A percentile compares a stretch with the other conserved stretches of the same genome.
phyloP scores from a whole-genome alignment of 1,140 invertebrate genomes.

The Lucilia cuprina region DNA sequence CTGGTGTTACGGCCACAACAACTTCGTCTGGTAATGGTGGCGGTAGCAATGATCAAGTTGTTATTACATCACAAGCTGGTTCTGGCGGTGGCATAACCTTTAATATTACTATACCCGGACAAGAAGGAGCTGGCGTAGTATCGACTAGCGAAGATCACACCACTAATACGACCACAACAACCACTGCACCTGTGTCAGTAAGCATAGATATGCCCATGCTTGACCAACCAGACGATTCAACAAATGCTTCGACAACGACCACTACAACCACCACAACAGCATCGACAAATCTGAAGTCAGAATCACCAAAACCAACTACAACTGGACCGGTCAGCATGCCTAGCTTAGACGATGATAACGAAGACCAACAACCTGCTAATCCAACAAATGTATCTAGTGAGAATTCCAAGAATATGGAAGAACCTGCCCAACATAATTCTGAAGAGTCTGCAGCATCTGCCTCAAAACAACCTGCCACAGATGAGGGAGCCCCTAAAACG shows the following conservation, averaged over 20 bases:
- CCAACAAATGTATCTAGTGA: not conserved
- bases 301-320: conserved; percentile 42
- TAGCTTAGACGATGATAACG: conserved; percentile 59
- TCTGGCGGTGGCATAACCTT: conserved; percentile 61
- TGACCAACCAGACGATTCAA: conserved; percentile 55
- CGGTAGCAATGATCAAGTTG: conserved; percentile 47
- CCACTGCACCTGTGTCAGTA: conserved; percentile 54
- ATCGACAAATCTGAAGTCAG: not conserved
- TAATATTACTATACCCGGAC: conserved; percentile 60
- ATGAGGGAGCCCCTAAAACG: not conserved
- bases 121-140: conserved; percentile 43
- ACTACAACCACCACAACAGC: not conserved
- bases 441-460: not conserved
- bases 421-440: not conserved
- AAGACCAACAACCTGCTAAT: conserved; percentile 24
- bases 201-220: conserved; percentile 61
- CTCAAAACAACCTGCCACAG: conserved; percentile 38
- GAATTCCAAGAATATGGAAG: not conserved
- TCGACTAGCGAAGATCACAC: conserved; percentile 34
- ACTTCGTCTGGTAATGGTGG: conserved; percentile 39
- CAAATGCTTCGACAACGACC: conserved; percentile 13
- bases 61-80: conserved; percentile 60
- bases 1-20: conserved; percentile 38
- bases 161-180: conserved; percentile 45
- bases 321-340: conserved; percentile 59